A percentile compares a stretch with the other conserved stretches of the same genome.
Conservation (phyloP, 2,113 vertebrate species). For the Scalopus aquaticus region DNA sequence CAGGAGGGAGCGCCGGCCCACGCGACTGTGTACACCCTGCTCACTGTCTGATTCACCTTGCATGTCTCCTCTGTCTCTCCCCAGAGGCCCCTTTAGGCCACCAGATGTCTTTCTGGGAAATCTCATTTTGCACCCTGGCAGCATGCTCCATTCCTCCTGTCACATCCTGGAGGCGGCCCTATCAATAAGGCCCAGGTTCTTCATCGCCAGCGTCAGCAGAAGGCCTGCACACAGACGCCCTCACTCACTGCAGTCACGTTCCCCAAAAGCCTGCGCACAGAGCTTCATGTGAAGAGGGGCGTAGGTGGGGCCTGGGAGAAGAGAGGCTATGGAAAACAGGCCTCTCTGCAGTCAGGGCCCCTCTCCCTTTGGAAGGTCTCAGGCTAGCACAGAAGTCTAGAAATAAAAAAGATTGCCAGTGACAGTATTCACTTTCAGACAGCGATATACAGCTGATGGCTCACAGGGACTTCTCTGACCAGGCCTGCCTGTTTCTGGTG, state of each 20-base stretch:
- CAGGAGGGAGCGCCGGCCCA: not conserved
- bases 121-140: slow-evolving; percentile 86
- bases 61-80: slow-evolving; percentile 76
- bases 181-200: slow-evolving; percentile 84
- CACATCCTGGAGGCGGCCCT: slow-evolving; percentile 83
- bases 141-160: slow-evolving; percentile 82
- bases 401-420: not conserved
- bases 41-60: slow-evolving; percentile 83
- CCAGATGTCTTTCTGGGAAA: slow-evolving; percentile 84
- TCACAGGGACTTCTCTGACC: not conserved
- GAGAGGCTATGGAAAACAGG: not conserved
- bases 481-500: not conserved
- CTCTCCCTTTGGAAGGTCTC: not conserved
- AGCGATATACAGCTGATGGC: not conserved
- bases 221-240: slow-evolving; percentile 77
- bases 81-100: slow-evolving; percentile 80
- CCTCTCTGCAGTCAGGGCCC: not conserved
- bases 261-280: slow-evolving; percentile 58
- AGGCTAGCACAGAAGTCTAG: not conserved
- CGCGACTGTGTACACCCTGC: slow-evolving; percentile 58
- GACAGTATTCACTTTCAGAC: not conserved
- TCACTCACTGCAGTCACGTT: slow-evolving; percentile 57
- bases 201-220: slow-evolving; percentile 81
- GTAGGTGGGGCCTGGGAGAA: not conserved
- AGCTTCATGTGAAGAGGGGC: not conserved